Evolutionary conservation across 2,888 invertebrate genomes (phyloP).

Genomic region (Chirona hameri): DNA sequence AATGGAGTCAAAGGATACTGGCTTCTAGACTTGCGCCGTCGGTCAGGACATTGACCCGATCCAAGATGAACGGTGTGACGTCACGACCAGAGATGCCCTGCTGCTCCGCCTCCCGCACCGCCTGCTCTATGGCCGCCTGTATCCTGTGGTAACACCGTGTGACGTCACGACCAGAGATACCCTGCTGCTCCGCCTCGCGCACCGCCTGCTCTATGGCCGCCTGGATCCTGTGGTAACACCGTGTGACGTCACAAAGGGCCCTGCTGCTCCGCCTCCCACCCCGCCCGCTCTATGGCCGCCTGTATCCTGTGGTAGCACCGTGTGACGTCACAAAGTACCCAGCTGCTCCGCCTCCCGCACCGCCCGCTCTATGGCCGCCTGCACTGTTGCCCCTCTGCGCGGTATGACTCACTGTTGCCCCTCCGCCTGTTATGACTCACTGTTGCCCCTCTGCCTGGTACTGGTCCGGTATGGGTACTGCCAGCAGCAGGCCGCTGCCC

Average conservation of each 20-base stretch:
- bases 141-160: constrained; percentile 60
- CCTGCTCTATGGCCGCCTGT: constrained; percentile 65
- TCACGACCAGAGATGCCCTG: constrained; percentile 72
- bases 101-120: constrained; percentile 59
- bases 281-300: constrained; percentile 65
- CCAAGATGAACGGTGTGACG: constrained; percentile 86
- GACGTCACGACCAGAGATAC: constrained; percentile 76
- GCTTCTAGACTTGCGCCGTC: constrained; percentile 74
- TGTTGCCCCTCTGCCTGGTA: constrained; percentile 45
- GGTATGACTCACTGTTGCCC: constrained; percentile 37
- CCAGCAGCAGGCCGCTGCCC: constrained; percentile 74
- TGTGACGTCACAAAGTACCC: too few relatives aligned
- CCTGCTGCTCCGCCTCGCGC: constrained; percentile 56
- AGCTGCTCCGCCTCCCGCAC: background rate
- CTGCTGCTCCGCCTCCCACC: constrained; percentile 57
- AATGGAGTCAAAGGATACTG: constrained; percentile 59
- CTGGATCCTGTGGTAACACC: constrained; percentile 55
- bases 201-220: constrained; percentile 67
- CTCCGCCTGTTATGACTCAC: constrained; percentile 46
- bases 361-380: background rate
- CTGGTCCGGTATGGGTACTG: constrained; percentile 81
- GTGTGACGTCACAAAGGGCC: constrained; percentile 74
- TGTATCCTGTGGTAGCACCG: constrained; percentile 55
- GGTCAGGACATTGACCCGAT: constrained; percentile 72
- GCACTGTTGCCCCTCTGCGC: constrained; percentile 44